These are phyloP conservation scores for Tenthredo livida DNA, from an alignment of 2,888 invertebrate species.

Conservation along the genomic window DNA sequence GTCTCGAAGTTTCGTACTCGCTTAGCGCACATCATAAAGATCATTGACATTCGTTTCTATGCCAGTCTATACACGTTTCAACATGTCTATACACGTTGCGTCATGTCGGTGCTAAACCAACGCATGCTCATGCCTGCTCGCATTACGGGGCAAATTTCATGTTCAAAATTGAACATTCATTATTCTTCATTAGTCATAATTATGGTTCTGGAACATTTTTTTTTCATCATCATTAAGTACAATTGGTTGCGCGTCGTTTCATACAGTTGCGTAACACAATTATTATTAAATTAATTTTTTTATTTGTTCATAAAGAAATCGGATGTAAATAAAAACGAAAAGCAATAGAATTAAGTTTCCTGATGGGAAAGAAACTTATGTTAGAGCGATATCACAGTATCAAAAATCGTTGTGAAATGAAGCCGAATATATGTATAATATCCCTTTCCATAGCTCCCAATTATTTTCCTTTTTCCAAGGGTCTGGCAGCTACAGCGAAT, in stretches of 20 bases:
- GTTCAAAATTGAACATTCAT: not conserved
- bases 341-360: not conserved
- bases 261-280: not conserved
- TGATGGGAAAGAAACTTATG: not conserved
- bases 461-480: too few species aligned
- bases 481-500: too few species aligned
- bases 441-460: not conserved
- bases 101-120: not conserved
- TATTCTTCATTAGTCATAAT: not conserved
- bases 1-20: not conserved
- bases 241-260: not conserved
- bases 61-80: not conserved
- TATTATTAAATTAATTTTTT: not conserved
- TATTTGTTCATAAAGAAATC: not conserved
- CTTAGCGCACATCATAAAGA: not conserved
- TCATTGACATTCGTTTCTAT: constrained; percentile 18
- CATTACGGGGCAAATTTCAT: constrained; percentile 26
- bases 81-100: constrained; percentile 11
- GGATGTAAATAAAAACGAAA: not conserved
- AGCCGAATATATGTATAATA: not conserved
- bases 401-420: not conserved
- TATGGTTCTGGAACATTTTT: constrained; percentile 1
- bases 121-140: not conserved
- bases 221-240: not conserved
- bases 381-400: not conserved